Evolutionary conservation across 2,797 vertebrate species (phyloP), one percentile per base, ranked within the genome.

Genomic region (Danio kyathit): DNA sequence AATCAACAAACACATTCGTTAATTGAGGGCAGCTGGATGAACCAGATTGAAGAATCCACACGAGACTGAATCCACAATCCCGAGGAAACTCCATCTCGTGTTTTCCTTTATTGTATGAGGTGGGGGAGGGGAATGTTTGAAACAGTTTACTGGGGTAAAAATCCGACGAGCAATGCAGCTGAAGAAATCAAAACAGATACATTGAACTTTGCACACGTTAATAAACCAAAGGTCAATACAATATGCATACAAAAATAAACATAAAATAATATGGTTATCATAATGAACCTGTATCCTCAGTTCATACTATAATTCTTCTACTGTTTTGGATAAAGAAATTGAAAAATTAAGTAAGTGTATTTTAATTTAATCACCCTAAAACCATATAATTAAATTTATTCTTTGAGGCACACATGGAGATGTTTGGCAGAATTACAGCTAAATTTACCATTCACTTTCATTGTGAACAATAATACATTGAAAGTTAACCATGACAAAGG

Each of bases 101-200:
- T 84, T 87, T 87, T 84, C 80, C 77, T 54, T 19, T 67, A 80
- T 38, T 63, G 57, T 51, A 40, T 29, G 38, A 48, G 21, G 41
- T 85, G 84, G 86, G 84, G 84, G 84, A 86, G 78, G 85, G 85
- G 82, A 75, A 71, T 29, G 76, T 78, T 79, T 75, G 77, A 76
- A 82, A 74, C 54, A 76, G 56, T 56, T 77, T 74, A 14, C 60
- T 74, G 71, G 57, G 59, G 61, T 66, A 74, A 80, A 56, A 66
- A 17, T 29, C 8, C 49, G 17, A 43, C 17, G 14, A 21, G 12
- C 54, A n/a, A 19, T 7, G 3, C 56, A 66, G 49, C 56, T 46
- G 9, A 7, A 46, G 40, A 12, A 63, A 54, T 29, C 29, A 14
- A 16, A 14, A 43, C 12, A 52, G 4, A 16, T 14, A 52, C 29